These are phyloP conservation scores for Aptenodytes forsteri DNA, from an alignment of 2,113 vertebrate species.

Conservation along the genomic window DNA sequence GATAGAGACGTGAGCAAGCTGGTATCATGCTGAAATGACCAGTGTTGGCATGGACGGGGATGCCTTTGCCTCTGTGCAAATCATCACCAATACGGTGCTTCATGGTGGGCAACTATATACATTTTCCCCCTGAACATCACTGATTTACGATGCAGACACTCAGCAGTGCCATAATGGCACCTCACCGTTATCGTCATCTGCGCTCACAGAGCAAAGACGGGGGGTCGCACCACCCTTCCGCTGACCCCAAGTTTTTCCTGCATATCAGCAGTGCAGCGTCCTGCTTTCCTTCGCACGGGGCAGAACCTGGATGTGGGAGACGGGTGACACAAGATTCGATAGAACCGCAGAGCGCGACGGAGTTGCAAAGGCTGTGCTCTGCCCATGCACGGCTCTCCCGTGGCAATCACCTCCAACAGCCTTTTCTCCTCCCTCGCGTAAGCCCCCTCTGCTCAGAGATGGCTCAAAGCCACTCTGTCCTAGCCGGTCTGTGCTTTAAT, in stretches of 20 bases:
- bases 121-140: not conserved
- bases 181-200: not conserved
- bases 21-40: rapidly evolving
- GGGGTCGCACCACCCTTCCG: not conserved
- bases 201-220: not conserved
- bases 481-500: not conserved
- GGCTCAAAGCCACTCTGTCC: not conserved
- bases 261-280: rapidly evolving
- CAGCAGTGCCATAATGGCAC: not conserved
- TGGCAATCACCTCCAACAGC: not conserved
- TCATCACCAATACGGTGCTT: rapidly evolving
- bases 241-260: not conserved
- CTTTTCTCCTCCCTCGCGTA: not conserved
- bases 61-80: not conserved
- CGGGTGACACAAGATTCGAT: rapidly evolving
- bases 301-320: not conserved
- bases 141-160: not conserved
- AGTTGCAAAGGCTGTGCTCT: not conserved
- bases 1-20: not conserved
- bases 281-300: rapidly evolving
- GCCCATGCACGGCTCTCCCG: not conserved
- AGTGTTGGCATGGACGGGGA: rapidly evolving
- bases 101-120: not conserved
- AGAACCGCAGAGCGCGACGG: rapidly evolving
- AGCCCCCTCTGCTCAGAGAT: not conserved